These are phyloP conservation scores for Episyrphus balteatus DNA, from an alignment of 1,140 invertebrate species.

Conservation along the genomic window DNA sequence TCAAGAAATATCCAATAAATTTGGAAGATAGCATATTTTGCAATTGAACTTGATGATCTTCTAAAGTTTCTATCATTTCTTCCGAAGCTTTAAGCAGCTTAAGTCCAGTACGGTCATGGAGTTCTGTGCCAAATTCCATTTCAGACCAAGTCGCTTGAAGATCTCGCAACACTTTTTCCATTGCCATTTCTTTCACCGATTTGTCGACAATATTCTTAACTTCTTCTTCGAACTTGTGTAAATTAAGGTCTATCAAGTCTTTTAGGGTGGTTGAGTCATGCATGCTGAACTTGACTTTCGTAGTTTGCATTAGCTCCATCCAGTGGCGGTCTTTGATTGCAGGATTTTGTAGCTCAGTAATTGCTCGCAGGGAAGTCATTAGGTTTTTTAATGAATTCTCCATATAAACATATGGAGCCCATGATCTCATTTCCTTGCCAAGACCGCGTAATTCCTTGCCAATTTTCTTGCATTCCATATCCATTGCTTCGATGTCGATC, in stretches of 20 bases:
- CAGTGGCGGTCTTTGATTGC: constrained; percentile 88
- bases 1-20: constrained; percentile 76
- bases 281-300: constrained; percentile 68
- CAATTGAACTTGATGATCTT: constrained; percentile 89
- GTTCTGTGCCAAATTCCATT: constrained; percentile 73
- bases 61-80: constrained; percentile 82
- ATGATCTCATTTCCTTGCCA: constrained; percentile 77
- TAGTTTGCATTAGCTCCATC: constrained; percentile 84
- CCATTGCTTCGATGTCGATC: constrained; percentile 88
- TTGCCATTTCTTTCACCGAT: constrained; percentile 87
- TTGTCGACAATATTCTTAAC: constrained; percentile 92
- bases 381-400: constrained; percentile 73
- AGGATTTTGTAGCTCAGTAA: constrained; percentile 88
- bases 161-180: constrained; percentile 76
- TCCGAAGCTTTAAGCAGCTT: constrained; percentile 70
- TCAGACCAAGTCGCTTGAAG: constrained; percentile 69
- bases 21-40: constrained; percentile 91
- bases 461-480: constrained; percentile 87
- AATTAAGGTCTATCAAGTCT: constrained; percentile 73
- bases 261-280: constrained; percentile 66
- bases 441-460: constrained; percentile 71
- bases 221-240: constrained; percentile 88
- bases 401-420: constrained; percentile 53
- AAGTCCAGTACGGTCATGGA: constrained; percentile 67
- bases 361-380: constrained; percentile 74